phyloP scores from a whole-genome alignment of 1,140 invertebrate species.

The Tetramorium alpestre region DNA sequence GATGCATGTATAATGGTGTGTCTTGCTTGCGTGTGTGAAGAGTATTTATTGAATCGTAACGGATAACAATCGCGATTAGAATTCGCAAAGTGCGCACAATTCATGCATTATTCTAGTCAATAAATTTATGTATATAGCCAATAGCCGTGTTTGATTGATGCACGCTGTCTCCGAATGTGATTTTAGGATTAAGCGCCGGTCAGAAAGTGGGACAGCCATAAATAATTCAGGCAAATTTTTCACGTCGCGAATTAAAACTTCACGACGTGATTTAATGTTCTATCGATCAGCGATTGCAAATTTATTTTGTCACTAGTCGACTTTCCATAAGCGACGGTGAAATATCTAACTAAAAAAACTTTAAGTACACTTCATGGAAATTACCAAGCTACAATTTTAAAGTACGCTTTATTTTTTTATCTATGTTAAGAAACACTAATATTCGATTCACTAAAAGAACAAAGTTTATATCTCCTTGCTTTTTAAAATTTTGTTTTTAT shows the following conservation, averaged over 20 bases:
- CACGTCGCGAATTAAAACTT: constrained; percentile 20
- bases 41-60: constrained; percentile 11
- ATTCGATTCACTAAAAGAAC: not conserved
- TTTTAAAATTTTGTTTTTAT: not conserved
- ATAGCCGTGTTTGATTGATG: constrained; percentile 7
- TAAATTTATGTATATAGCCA: not conserved
- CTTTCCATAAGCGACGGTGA: not conserved
- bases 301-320: constrained; percentile 12
- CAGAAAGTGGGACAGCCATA: constrained; percentile 18
- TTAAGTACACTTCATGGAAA: not conserved
- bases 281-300: constrained; percentile 42
- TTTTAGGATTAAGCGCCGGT: constrained; percentile 39
- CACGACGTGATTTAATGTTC: constrained; percentile 33
- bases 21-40: not conserved
- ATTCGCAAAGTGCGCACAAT: not conserved
- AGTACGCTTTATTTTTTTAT: not conserved
- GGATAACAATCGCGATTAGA: not conserved
- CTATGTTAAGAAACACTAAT: not conserved
- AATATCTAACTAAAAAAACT: not conserved
- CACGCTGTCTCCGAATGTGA: constrained; percentile 15
- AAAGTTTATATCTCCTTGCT: not conserved
- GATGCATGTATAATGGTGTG: not conserved
- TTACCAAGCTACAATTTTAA: not conserved
- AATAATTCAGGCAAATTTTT: constrained; percentile 52
- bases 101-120: not conserved